A percentile compares a stretch with the other conserved stretches of the same genome.
These are phyloP conservation scores for Polydrusus pterygomalis DNA, from an alignment of 2,888 invertebrate genomes.

Conservation along the genomic window DNA sequence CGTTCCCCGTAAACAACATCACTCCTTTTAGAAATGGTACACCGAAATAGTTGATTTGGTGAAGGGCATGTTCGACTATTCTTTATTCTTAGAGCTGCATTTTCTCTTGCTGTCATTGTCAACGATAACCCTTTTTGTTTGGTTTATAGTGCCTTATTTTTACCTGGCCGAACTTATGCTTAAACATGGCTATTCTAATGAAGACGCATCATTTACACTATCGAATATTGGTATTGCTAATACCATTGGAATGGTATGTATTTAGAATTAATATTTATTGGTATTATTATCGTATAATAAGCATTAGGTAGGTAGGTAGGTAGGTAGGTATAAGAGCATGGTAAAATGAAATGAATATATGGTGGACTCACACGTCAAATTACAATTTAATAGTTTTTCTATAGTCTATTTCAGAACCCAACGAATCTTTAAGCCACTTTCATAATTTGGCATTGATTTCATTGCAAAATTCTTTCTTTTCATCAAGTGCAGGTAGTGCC, in stretches of 20 bases:
- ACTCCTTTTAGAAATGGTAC: slow-evolving; percentile 81
- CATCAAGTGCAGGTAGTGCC: no score
- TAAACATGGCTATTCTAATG: slow-evolving; percentile 79
- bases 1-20: slow-evolving; percentile 16
- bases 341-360: no score
- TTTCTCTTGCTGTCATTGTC: slow-evolving; percentile 89
- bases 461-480: no score
- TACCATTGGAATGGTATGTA: slow-evolving; percentile 89
- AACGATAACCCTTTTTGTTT: slow-evolving; percentile 91
- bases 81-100: slow-evolving; percentile 84
- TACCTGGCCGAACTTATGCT: slow-evolving; percentile 91
- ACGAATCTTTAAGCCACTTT: no score
- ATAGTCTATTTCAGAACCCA: no score
- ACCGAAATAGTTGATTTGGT: slow-evolving; percentile 79
- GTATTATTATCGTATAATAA: no score
- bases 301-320: no score
- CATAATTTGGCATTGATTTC: no score
- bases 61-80: slow-evolving; percentile 86
- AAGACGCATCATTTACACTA: slow-evolving; percentile 85
- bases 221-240: slow-evolving; percentile 92
- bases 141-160: slow-evolving; percentile 97
- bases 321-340: no score
- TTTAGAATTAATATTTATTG: not conserved
- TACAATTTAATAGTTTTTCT: no score
- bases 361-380: no score